A percentile compares a stretch with the other conserved stretches of the same genome.
Evolutionary conservation across 2,797 vertebrate genomes (phyloP).

Genomic region (Simalia tracyae): DNA sequence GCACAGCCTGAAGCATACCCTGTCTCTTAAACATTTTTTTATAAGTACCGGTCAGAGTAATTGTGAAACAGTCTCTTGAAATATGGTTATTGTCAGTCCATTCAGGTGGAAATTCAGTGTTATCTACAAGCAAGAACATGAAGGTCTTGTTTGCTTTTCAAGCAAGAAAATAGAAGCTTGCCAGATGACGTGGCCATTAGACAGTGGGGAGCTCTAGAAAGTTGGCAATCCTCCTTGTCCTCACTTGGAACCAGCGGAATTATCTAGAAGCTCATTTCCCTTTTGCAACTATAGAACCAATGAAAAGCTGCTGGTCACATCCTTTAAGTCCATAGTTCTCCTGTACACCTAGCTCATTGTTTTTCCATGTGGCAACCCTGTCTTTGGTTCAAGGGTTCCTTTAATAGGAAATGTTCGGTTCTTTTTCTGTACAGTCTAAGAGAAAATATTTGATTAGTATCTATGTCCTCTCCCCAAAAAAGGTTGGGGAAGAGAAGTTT

Average conservation of each 20-base stretch:
- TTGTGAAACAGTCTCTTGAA: neutral
- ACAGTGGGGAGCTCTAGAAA: conserved; percentile 48
- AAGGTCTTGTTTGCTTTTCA: conserved; percentile 3
- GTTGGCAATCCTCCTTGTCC: conserved; percentile 48
- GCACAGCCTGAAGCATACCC: neutral
- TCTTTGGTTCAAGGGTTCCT: conserved; percentile 56
- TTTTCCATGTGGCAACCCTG: conserved; percentile 47
- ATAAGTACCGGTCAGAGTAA: neutral
- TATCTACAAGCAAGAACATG: neutral
- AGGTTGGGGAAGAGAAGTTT: conserved; percentile 31
- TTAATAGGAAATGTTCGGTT: conserved; percentile 61
- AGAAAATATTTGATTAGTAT: conserved; percentile 44
- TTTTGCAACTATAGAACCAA: conserved; percentile 23
- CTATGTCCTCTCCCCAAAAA: conserved; percentile 32
- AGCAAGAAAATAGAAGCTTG: neutral
- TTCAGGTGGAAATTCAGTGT: conserved; percentile 5
- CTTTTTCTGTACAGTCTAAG: conserved; percentile 53
- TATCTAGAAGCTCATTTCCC: conserved; percentile 49
- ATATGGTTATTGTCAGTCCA: conserved; percentile 5
- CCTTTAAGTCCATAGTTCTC: conserved; percentile 58
- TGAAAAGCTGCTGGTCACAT: conserved; percentile 43
- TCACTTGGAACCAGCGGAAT: conserved; percentile 50
- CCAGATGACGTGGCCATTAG: neutral
- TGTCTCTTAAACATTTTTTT: neutral
- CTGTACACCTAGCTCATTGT: conserved; percentile 58